Conservation (phyloP, 2,797 vertebrate genomes). For the Botia almorhae region DNA sequence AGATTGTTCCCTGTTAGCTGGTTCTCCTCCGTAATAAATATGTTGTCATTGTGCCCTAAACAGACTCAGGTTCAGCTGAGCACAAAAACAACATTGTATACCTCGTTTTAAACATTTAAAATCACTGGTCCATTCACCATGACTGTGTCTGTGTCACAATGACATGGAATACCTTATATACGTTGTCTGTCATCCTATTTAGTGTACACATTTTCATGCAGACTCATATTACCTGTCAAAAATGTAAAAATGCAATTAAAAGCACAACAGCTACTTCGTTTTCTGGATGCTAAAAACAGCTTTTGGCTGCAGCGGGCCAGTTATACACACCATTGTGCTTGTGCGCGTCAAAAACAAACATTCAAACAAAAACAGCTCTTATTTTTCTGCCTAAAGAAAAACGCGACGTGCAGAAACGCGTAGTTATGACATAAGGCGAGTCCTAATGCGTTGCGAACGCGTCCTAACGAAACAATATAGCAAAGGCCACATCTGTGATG, state of each 20-base stretch:
- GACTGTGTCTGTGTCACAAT: background rate
- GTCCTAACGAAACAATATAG: slow-evolving; percentile 19
- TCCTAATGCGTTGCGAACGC: background rate
- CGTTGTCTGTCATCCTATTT: background rate
- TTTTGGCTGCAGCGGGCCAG: background rate
- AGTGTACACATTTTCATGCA: background rate
- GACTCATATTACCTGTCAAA: background rate
- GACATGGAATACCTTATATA: background rate
- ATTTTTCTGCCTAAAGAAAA: no score
- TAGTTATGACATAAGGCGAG: background rate
- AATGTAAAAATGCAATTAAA: background rate
- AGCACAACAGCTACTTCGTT: background rate
- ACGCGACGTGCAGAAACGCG: background rate
- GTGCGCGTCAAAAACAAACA: no score
- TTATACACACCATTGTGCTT: no score
- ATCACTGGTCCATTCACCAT: slow-evolving; percentile 4
- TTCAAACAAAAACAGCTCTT: no score
- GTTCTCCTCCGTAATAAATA: background rate
- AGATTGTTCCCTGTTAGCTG: background rate
- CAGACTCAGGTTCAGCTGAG: background rate
- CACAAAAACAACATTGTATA: background rate
- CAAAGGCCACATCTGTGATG: slow-evolving; percentile 33
- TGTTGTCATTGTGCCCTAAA: background rate
- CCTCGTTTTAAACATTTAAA: background rate
- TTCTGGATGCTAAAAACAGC: slow-evolving; percentile 7